Conservation (phyloP, 2,113 vertebrate species). For the Rhinoderma darwinii region DNA sequence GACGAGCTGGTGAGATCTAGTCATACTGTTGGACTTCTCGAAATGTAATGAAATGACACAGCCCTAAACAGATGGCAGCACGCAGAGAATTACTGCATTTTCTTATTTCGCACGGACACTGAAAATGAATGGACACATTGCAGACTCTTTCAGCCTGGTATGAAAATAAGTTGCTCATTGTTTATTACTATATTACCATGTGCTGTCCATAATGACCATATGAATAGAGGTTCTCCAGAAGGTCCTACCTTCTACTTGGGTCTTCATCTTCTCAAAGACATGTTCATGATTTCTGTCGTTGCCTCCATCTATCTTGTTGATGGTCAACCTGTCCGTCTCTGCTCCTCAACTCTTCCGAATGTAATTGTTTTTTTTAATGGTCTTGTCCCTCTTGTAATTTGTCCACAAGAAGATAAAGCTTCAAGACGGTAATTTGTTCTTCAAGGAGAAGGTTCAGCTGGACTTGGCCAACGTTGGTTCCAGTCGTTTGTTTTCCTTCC, state of each 20-base stretch:
- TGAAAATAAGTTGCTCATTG: neutral
- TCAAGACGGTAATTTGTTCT: too few relatives aligned
- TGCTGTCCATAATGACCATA: neutral
- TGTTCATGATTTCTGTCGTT: neutral
- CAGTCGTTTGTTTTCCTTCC: too few relatives aligned
- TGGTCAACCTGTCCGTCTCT: too few relatives aligned
- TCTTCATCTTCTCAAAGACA: neutral
- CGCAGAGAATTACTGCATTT: neutral
- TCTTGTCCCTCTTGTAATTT: too few relatives aligned
- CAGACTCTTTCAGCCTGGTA: too few relatives aligned
- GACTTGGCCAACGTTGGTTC: too few relatives aligned
- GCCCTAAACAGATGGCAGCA: neutral
- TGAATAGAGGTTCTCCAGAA: neutral
- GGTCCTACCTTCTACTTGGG: neutral
- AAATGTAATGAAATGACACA: constrained; percentile 5
- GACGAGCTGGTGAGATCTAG: neutral
- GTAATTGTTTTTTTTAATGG: too few relatives aligned
- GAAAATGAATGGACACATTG: neutral
- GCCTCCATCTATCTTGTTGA: too few relatives aligned
- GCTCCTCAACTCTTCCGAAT: too few relatives aligned
- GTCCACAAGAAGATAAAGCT: too few relatives aligned
- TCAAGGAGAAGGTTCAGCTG: too few relatives aligned
- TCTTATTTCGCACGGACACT: neutral
- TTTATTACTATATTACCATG: too few relatives aligned
- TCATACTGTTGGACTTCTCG: neutral